Conservation (phyloP, 2,888 invertebrate species). For the Lasioglossum calceatum region DNA sequence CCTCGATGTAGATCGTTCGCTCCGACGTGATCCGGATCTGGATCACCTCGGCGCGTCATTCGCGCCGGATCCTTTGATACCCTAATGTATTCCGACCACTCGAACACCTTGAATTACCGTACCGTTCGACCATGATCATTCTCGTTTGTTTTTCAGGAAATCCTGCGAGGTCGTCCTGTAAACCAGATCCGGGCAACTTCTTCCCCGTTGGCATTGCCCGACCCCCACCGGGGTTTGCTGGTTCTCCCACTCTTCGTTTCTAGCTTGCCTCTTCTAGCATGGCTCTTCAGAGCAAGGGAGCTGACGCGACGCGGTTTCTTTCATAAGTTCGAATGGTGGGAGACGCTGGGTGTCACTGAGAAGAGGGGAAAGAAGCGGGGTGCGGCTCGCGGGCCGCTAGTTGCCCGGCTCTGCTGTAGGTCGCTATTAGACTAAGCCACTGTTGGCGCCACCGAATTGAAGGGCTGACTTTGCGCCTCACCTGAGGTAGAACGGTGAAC, state of each 20-base stretch:
- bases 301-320: too few species aligned
- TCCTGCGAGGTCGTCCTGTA: neutral
- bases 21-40: constrained; percentile 14
- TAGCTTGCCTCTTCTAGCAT: too few species aligned
- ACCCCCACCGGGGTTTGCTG: neutral
- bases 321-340: too few species aligned
- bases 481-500: constrained; percentile 88
- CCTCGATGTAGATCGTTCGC: constrained; percentile 1
- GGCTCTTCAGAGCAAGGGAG: too few species aligned
- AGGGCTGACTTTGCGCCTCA: constrained; percentile 11
- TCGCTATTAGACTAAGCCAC: too few species aligned
- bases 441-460: too few species aligned
- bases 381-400: too few species aligned
- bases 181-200: neutral
- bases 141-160: neutral
- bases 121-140: neutral
- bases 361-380: too few species aligned
- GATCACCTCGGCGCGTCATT: constrained; percentile 23
- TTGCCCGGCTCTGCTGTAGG: too few species aligned
- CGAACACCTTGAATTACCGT: constrained; percentile 1
- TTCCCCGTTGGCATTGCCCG: too few species aligned
- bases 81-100: neutral
- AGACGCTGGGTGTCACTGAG: too few species aligned
- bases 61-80: neutral
- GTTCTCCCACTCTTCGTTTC: neutral